Evolutionary conservation across 2,797 vertebrate genomes (phyloP).

Genomic region (Pelobates cultripes): DNA sequence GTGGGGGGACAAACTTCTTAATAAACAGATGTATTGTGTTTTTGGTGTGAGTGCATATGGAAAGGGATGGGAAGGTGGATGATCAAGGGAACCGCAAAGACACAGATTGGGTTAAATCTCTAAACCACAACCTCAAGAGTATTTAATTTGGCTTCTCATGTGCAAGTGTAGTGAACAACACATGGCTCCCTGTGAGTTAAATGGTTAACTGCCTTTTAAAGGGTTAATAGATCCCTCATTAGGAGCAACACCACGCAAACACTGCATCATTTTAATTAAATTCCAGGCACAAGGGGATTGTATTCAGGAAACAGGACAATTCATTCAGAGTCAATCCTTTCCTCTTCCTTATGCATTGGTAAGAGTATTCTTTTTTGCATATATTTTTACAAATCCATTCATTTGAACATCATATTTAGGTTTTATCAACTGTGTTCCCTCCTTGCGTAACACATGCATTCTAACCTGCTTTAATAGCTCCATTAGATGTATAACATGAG

Average conservation of each 20-base stretch:
- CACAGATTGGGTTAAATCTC: neutral
- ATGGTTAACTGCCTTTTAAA: neutral
- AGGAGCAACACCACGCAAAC: slow-evolving; percentile 40
- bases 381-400: neutral
- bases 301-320: slow-evolving; percentile 33
- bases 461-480: no score
- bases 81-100: neutral
- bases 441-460: no score
- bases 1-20: neutral
- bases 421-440: no score
- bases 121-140: neutral
- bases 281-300: slow-evolving; percentile 44
- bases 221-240: slow-evolving; percentile 36
- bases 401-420: neutral
- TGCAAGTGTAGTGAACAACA: neutral
- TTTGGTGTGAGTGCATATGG: neutral
- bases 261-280: slow-evolving; percentile 52
- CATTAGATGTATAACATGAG: no score
- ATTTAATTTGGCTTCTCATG: neutral
- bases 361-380: neutral
- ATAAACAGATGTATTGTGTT: neutral
- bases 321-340: slow-evolving; percentile 29
- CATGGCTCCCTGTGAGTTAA: neutral
- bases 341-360: neutral
- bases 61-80: neutral